A percentile compares a stretch with the other conserved stretches of the same genome.
Conservation (phyloP, 2,797 vertebrate species). For the Tauraco hartlaubi region DNA sequence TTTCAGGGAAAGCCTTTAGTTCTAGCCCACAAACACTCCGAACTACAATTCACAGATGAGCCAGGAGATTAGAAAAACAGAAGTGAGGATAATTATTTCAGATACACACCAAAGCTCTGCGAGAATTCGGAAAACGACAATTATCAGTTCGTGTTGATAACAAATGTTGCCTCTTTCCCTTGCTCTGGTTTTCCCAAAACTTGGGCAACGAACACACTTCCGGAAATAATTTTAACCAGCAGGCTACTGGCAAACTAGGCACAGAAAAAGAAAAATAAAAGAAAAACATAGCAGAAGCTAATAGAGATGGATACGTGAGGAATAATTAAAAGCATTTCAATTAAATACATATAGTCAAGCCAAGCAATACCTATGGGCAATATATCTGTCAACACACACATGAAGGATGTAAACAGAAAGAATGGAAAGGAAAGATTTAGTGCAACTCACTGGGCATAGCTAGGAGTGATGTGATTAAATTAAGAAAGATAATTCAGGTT, state of each 20-base stretch:
- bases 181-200: neutral
- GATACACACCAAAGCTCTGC: neutral
- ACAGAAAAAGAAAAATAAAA: neutral
- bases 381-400: conserved; percentile 52
- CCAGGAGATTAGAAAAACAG: neutral
- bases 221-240: neutral
- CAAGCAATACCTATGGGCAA: conserved; percentile 50
- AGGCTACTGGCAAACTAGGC: neutral
- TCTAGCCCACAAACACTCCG: neutral
- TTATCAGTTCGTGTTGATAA: neutral
- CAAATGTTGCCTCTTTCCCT: neutral
- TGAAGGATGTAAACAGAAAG: conserved; percentile 57
- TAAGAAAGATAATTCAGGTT: conserved; percentile 59
- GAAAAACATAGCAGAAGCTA: neutral
- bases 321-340: conserved; percentile 60
- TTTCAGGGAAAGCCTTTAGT: neutral
- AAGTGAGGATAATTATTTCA: neutral
- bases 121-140: neutral
- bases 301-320: neutral
- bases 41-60: neutral
- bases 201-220: fast-evolving
- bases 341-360: conserved; percentile 37
- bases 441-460: conserved; percentile 61
- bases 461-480: conserved; percentile 68
- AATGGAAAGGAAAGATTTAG: conserved; percentile 51